Evolutionary conservation across 1,140 invertebrate genomes (phyloP).

Genomic region (Neodiprion lecontei): DNA sequence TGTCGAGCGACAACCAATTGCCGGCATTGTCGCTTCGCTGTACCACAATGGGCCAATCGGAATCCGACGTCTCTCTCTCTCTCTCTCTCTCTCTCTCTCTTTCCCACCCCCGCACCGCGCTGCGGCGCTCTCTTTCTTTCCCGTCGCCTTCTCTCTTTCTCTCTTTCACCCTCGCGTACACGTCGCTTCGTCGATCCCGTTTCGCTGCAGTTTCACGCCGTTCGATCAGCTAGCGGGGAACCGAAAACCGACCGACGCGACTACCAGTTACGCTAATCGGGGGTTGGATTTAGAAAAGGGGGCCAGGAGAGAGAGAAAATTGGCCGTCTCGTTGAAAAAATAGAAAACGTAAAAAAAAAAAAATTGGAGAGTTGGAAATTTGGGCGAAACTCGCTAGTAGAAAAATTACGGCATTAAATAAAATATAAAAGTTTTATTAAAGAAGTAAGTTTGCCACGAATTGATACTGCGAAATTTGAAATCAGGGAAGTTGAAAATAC

Average conservation of each 20-base stretch:
- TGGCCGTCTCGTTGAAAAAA: neutral
- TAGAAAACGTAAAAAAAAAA: neutral
- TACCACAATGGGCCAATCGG: constrained; percentile 63
- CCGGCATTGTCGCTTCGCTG: constrained; percentile 62
- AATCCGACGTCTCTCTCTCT: constrained; percentile 53
- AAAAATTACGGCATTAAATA: too few relatives aligned
- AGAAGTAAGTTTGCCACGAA: too few relatives aligned
- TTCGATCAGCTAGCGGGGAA: neutral
- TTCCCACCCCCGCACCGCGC: constrained; percentile 22
- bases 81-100: constrained; percentile 13
- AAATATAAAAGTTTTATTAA: too few relatives aligned
- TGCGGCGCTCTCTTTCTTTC: constrained; percentile 21
- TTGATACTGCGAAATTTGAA: too few relatives aligned
- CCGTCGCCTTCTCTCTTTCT: constrained; percentile 26
- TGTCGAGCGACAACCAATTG: constrained; percentile 65
- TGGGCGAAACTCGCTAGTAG: too few relatives aligned
- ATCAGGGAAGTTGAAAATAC: too few relatives aligned
- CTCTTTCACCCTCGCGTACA: neutral
- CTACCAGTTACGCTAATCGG: constrained; percentile 56
- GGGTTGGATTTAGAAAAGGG: constrained; percentile 29
- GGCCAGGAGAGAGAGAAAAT: neutral
- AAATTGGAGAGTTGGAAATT: neutral
- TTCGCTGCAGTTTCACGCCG: constrained; percentile 22
- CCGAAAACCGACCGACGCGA: constrained; percentile 36
- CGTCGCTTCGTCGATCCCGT: neutral